Evolutionary conservation across 2,797 vertebrate genomes (phyloP).

Genomic region (Capromys pilorides): DNA sequence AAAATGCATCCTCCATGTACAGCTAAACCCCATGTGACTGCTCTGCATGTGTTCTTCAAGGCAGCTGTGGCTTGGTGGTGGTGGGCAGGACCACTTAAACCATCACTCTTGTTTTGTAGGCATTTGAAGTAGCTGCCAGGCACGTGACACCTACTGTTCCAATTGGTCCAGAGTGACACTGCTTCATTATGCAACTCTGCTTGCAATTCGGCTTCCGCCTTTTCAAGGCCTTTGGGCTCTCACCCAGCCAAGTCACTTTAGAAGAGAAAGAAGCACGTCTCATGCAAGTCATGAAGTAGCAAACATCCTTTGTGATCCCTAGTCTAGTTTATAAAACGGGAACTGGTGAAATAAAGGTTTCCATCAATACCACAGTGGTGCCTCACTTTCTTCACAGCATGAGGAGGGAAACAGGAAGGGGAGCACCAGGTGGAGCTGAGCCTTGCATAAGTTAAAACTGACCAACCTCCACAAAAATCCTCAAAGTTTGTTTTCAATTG

Average conservation of each 20-base stretch:
- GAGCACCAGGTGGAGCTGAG: rapidly evolving
- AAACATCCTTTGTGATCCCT: neutral
- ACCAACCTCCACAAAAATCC: constrained; percentile 45
- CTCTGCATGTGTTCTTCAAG: constrained; percentile 33
- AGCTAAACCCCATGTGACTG: constrained; percentile 21
- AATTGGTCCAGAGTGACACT: constrained; percentile 90
- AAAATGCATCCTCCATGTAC: neutral
- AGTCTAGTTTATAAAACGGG: neutral
- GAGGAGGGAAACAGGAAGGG: neutral
- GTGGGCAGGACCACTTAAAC: constrained; percentile 82
- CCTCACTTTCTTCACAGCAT: neutral
- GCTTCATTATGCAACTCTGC: constrained; percentile 86
- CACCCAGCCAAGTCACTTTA: constrained; percentile 79
- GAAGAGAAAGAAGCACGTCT: constrained; percentile 59
- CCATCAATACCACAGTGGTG: neutral
- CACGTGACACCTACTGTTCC: constrained; percentile 79
- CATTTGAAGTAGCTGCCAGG: constrained; percentile 77
- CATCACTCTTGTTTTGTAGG: constrained; percentile 62
- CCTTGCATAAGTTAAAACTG: neutral
- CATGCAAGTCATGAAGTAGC: neutral
- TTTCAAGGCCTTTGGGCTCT: constrained; percentile 85
- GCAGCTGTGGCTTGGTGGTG: constrained; percentile 72
- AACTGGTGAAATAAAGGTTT: neutral
- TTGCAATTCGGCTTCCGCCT: constrained; percentile 84
- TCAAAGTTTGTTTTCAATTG: constrained; percentile 63